Conservation (phyloP, 2,888 invertebrate species). For the Chrysolina haemoptera region DNA sequence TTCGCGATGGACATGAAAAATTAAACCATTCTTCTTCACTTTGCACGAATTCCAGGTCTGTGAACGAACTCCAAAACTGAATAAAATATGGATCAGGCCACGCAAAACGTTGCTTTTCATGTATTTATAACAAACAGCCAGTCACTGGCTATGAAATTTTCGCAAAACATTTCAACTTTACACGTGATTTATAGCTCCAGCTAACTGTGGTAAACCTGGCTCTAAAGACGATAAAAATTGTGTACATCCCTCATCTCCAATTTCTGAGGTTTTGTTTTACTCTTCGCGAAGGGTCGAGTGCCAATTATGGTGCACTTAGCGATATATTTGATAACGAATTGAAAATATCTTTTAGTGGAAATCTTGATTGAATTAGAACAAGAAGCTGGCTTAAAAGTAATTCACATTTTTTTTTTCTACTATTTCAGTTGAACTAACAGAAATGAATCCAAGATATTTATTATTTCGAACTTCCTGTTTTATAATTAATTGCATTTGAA, state of each 20-base stretch:
- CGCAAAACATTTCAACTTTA: background rate
- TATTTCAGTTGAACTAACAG: no score
- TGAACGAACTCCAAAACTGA: background rate
- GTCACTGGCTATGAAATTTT: constrained; percentile 5
- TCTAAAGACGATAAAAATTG: background rate
- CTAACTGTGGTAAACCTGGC: background rate
- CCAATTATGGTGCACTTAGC: constrained; percentile 23
- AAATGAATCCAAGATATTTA: no score
- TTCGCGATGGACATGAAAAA: no score
- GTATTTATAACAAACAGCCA: constrained; percentile 8
- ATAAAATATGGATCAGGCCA: constrained; percentile 1
- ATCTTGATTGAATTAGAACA: constrained; percentile 4
- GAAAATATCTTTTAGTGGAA: background rate
- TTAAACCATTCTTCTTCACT: background rate
- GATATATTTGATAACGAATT: background rate
- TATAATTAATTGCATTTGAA: no score
- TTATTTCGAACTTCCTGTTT: no score
- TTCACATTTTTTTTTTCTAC: no score
- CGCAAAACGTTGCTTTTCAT: background rate
- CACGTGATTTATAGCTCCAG: background rate
- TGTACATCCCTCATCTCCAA: constrained; percentile 2
- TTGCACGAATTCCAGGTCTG: background rate
- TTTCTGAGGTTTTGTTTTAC: background rate
- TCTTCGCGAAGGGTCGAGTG: constrained; percentile 1
- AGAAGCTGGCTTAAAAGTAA: background rate